Conservation (phyloP, 2,113 vertebrate genomes). For the Macaca fascicularis region DNA sequence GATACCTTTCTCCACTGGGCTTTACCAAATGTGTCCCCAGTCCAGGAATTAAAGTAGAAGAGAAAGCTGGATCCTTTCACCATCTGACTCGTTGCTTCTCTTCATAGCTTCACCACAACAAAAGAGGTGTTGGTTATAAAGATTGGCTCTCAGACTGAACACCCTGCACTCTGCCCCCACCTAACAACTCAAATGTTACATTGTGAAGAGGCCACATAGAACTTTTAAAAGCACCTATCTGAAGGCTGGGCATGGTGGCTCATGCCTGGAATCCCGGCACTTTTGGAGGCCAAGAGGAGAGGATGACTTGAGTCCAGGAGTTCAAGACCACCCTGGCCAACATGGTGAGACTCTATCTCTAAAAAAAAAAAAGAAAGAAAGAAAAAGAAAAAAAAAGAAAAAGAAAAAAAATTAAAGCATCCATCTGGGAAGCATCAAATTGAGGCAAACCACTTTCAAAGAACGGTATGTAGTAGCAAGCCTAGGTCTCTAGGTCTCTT, state of each 20-base stretch:
- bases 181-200: neutral
- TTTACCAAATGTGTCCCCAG: constrained; percentile 6
- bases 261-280: no score
- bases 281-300: no score
- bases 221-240: neutral
- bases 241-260: neutral
- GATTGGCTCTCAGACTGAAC: neutral
- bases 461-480: neutral
- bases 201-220: neutral
- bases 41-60: neutral
- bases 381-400: no score
- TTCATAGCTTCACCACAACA: neutral
- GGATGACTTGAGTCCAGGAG: no score
- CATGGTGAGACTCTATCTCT: no score
- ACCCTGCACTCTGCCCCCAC: neutral
- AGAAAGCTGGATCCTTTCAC: neutral
- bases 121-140: neutral
- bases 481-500: neutral
- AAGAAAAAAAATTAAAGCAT: neutral
- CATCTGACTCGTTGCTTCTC: neutral
- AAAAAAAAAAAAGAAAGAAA: no score
- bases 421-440: constrained; percentile 18
- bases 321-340: no score
- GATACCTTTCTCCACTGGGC: neutral
- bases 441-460: constrained; percentile 34